Evolutionary conservation across 1,140 invertebrate genomes (phyloP), one percentile per base, ranked within the genome.

Genomic region (Asbolus verrucosus): DNA sequence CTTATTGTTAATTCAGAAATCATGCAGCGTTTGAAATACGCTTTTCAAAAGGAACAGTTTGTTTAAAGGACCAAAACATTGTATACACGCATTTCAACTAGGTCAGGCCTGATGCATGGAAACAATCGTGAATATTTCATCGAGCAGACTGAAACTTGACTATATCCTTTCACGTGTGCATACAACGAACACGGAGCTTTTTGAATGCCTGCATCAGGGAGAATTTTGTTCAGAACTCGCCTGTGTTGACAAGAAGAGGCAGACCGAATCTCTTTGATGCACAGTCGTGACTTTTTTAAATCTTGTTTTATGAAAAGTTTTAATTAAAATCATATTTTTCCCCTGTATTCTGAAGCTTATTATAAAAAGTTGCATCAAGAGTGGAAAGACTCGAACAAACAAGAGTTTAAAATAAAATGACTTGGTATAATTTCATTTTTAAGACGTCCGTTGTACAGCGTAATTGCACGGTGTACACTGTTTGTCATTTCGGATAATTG

Each of bases 401-500:
- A 46, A 19, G 41, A 46, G 19, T 46, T 46, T 46, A 2, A 46
- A 46, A 46, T 46, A 46, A 46, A 41, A 41, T 41, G n/a, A 13
- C 13, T 16, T 15, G 41, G 15, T 46, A 16, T 19, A 46, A 46
- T 46, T 46, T 46, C 19, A 54, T 27, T 54, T 54, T 24, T 0
- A 27, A 54, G 21, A 9, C 6, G 46, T 54, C 21, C 6, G 43
- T 15, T 50, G 16, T 18, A 13, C 5, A 4, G 6, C n/a, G 46
- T 54, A 54, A 54, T 27, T 54, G 46, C 21, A 27, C 46, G 11
- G 21, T 46, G 41, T n/a, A 54, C 11, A 21, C 19, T 27, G 46
- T 54, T 54, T 54, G 46, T 54, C 46, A 54, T 54, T 54, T 54
- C 27, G 11, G 46, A 54, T 54, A 54, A 54, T 54, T 54, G 21